A percentile compares a stretch with the other conserved stretches of the same genome.
phyloP scores from a whole-genome alignment of 1,140 invertebrate genomes.

The Heliconius eleuchia region DNA sequence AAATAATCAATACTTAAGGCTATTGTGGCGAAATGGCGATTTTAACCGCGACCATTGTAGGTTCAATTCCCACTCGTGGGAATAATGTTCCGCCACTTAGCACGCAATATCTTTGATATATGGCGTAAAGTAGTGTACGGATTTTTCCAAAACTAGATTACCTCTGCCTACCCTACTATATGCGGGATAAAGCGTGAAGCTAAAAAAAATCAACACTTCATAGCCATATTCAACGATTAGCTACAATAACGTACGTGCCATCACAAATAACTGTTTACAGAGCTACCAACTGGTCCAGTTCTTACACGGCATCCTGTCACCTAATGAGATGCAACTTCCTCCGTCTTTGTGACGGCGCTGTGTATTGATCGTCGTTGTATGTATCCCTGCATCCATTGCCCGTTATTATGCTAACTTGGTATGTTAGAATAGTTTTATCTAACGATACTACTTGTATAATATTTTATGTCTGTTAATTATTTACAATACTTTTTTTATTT shows the following conservation, averaged over 20 bases:
- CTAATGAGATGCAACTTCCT: slow-evolving; percentile 55
- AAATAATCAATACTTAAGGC: not conserved
- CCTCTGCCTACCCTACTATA: too few relatives aligned
- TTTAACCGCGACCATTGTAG: not conserved
- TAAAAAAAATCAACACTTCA: not conserved
- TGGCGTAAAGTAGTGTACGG: too few relatives aligned
- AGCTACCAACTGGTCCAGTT: slow-evolving; percentile 32
- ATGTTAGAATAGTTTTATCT: too few relatives aligned
- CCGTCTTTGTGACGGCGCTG: slow-evolving; percentile 18
- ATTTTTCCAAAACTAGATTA: too few relatives aligned
- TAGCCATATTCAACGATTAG: not conserved
- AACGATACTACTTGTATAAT: too few relatives aligned
- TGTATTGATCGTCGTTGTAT: slow-evolving; percentile 7
- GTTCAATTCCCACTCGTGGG: not conserved
- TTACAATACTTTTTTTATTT: too few relatives aligned
- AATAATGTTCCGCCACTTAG: not conserved
- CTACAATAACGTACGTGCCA: not conserved
- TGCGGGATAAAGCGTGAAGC: too few relatives aligned
- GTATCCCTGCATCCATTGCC: not conserved
- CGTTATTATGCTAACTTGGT: not conserved
- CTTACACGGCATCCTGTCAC: slow-evolving; percentile 47
- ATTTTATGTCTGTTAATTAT: too few relatives aligned
- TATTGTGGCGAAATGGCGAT: not conserved
- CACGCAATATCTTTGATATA: too few relatives aligned
- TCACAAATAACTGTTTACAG: not conserved